Evolutionary conservation across 2,888 invertebrate species (phyloP).

Genomic region (Morinoia aosen): DNA sequence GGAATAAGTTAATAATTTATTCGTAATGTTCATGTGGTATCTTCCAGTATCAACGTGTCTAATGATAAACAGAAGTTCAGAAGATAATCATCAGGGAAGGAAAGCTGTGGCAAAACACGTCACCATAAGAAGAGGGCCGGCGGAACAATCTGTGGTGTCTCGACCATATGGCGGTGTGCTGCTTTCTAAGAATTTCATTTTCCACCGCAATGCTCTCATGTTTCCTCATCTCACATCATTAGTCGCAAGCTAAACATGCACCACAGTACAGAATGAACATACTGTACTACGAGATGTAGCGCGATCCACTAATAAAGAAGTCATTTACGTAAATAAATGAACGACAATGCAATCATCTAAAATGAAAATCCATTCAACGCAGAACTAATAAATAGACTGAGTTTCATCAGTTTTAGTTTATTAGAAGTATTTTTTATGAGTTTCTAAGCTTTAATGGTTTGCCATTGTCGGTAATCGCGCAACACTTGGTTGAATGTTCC

Average conservation of each 20-base stretch:
- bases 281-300: no score
- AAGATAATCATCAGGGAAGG: background rate
- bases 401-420: background rate
- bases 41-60: background rate
- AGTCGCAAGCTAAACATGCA: background rate
- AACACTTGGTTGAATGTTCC: background rate
- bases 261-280: background rate
- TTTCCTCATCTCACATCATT: background rate
- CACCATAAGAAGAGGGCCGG: background rate
- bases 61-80: background rate
- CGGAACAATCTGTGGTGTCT: background rate
- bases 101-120: background rate
- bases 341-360: background rate
- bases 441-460: background rate
- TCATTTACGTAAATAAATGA: no score
- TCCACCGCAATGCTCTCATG: background rate
- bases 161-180: constrained; percentile 9
- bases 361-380: background rate
- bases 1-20: background rate
- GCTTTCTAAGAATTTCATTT: constrained; percentile 37
- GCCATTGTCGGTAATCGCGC: background rate
- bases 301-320: no score
- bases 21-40: background rate
- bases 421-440: background rate
- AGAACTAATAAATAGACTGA: background rate